Evolutionary conservation across 92 coral and sea anemone species (phyloP).

Genomic region (Palythoa grandis): DNA sequence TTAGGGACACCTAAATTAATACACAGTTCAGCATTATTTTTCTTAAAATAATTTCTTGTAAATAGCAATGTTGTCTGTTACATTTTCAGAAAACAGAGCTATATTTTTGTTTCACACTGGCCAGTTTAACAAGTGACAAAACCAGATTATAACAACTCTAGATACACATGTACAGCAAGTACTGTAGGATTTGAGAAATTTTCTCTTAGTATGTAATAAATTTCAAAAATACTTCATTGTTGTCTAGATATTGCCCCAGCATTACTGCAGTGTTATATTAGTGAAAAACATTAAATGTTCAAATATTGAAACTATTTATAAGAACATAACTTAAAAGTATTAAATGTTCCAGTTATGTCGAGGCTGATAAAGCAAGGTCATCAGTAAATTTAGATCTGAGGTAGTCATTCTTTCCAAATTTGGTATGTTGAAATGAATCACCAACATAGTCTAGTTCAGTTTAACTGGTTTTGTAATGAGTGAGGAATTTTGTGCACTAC

Average conservation of each 20-base stretch:
- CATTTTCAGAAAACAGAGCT: neutral
- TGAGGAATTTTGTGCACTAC: constrained; percentile 2
- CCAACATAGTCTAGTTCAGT: neutral
- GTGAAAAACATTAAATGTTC: neutral
- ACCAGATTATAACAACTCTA: neutral
- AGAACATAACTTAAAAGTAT: neutral
- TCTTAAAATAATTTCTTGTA: too few relatives aligned
- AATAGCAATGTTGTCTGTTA: neutral
- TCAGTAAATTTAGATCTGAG: constrained; percentile 39
- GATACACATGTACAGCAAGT: neutral
- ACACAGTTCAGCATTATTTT: too few relatives aligned
- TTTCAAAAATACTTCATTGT: neutral
- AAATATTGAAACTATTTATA: neutral
- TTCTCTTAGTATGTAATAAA: neutral
- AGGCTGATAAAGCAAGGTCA: constrained; percentile 22
- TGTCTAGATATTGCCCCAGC: neutral
- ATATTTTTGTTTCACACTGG: neutral
- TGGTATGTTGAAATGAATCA: constrained; percentile 8
- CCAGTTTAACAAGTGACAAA: neutral
- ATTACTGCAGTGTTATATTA: neutral
- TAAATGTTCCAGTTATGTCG: neutral
- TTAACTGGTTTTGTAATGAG: neutral
- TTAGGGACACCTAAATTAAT: too few relatives aligned
- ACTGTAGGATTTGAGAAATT: neutral
- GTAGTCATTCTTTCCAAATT: constrained; percentile 21